Evolutionary conservation across 2,113 vertebrate species (phyloP), one percentile per base, ranked within the genome.

Genomic region (Corythoichthys haematopterus): DNA sequence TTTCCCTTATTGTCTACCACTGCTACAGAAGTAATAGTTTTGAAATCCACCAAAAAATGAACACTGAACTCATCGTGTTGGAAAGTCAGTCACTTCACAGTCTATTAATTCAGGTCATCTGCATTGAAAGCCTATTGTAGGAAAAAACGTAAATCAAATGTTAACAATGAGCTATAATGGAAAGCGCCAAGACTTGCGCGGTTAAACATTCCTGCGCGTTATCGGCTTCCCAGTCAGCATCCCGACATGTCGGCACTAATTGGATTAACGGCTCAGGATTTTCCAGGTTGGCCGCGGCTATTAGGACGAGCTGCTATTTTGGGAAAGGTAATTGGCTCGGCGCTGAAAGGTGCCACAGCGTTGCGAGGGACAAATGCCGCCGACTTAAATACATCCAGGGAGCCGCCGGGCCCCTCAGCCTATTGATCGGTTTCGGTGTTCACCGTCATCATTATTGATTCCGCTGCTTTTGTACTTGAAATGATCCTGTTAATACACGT

Each of bases 201-300:
- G 8, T 15, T n/a, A 53, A 67, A 76, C 69, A 69, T 60, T 56
- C 47, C 47, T 52, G 53, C 68, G 69, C 38, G 57, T 77, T 47
- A 72, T 51, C 64, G 80, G 79, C 67, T 80, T 79, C 69, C 47
- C 51, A 53, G 72, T 48, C 64, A 45, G 78, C 66, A 65, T 81
- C 58, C 51, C 70, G 10, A 71, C 20, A 77, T 78, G 78, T 80
- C 67, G 70, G 63, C 73, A 74, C 38, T 81, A 81, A 88, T 81
- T 81, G 84, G 83, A 87, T 87, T 83, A 85, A 61, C 65, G 43
- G 78, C 60, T 65, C 20, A 28, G 84, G 80, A 82, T 85, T 82
- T 70, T 70, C 40, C 2, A 40, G 76, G 68, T 64, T 78, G 84
- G 72, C 70, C 68, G 12, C 55, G 15, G 64, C 68, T 56, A 68